Conservation (phyloP, 2,797 vertebrate species). For the Anguilla obscura region DNA sequence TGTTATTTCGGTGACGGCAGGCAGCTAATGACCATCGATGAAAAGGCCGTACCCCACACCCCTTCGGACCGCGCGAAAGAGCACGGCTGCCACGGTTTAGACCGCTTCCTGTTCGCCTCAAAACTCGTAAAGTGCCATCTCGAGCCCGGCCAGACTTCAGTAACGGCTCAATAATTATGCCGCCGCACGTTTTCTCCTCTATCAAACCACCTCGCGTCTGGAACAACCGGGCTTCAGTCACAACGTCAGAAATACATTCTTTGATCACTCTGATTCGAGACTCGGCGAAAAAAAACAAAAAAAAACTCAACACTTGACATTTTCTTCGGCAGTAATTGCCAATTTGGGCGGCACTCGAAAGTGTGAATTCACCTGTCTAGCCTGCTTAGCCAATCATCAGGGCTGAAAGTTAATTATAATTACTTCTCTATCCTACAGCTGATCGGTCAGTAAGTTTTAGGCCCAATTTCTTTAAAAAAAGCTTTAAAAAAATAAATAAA, state of each 20-base stretch:
- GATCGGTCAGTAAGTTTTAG: neutral
- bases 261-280: neutral
- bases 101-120: neutral
- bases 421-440: neutral
- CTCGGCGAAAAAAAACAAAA: neutral
- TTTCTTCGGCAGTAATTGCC: conserved; percentile 2
- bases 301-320: neutral
- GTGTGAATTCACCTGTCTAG: conserved; percentile 6
- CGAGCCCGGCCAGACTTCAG: neutral
- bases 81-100: neutral
- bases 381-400: neutral
- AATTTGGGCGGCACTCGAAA: neutral
- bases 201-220: neutral
- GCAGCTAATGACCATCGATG: neutral
- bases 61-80: neutral
- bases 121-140: neutral
- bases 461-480: neutral
- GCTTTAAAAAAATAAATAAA: too few relatives aligned
- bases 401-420: neutral
- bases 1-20: neutral
- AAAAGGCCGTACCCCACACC: neutral
- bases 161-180: neutral
- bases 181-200: neutral
- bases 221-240: neutral
- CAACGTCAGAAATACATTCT: neutral